phyloP scores from a whole-genome alignment of 1,140 invertebrate genomes.

The Drosophila orosa region DNA sequence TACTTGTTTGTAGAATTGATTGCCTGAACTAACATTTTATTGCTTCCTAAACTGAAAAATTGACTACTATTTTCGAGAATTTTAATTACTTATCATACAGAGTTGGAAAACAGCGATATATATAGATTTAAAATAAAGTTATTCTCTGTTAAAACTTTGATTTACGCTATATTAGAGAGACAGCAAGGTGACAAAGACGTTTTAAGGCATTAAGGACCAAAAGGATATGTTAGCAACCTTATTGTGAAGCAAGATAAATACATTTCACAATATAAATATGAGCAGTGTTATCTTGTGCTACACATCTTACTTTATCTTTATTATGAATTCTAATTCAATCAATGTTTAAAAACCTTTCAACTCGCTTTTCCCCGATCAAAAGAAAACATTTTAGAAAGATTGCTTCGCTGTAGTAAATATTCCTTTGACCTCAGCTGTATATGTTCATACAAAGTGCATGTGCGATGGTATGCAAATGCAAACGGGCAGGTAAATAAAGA shows the following conservation, averaged over 20 bases:
- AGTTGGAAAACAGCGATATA: background rate
- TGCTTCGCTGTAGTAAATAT: background rate
- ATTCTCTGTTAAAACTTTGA: background rate
- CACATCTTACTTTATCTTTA: no score
- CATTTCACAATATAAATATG: no score
- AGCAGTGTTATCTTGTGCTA: no score
- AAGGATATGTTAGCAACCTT: background rate
- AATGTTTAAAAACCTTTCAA: background rate
- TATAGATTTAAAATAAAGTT: background rate
- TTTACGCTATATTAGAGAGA: no score
- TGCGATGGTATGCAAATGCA: conserved; percentile 46
- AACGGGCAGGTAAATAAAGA: conserved; percentile 36
- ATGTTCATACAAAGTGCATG: conserved; percentile 23
- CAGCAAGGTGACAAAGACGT: no score
- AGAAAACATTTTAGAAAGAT: background rate
- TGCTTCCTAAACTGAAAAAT: background rate
- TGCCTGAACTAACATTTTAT: background rate
- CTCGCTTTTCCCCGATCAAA: background rate
- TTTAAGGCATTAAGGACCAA: no score
- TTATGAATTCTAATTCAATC: background rate
- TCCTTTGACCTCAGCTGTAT: conserved; percentile 10
- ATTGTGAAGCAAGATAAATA: no score
- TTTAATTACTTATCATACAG: background rate
- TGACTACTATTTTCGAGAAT: accelerated
- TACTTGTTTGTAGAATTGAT: background rate